These are phyloP conservation scores for Setipinna tenuifilis DNA, from an alignment of 2,797 vertebrate species.

Conservation along the genomic window DNA sequence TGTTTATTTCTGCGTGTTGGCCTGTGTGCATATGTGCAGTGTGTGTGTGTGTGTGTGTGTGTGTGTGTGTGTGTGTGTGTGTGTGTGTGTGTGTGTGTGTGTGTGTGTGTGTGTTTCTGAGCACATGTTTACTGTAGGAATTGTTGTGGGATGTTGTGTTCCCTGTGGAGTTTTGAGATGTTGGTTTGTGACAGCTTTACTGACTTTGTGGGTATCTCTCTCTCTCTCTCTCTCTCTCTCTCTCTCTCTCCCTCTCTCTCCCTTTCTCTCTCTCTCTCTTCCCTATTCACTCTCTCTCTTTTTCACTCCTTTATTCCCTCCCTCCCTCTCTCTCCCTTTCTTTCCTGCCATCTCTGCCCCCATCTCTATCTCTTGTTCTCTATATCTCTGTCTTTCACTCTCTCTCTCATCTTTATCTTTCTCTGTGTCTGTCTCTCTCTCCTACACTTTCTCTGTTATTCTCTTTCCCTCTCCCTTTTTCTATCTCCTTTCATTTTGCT, in stretches of 20 bases:
- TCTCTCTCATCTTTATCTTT: not conserved
- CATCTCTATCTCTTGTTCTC: too few relatives aligned
- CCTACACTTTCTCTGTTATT: not conserved
- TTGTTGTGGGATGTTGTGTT: not conserved
- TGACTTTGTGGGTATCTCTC: not conserved
- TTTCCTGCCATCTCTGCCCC: not conserved
- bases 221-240: not conserved
- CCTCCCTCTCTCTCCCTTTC: not conserved
- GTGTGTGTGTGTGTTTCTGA: not conserved
- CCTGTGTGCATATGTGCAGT: too few relatives aligned
- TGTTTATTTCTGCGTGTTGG: too few relatives aligned
- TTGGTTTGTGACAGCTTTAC: not conserved
- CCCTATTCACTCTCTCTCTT: not conserved
- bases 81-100: too few relatives aligned
- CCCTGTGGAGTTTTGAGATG: not conserved
- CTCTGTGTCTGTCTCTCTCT: not conserved
- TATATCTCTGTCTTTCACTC: not conserved
- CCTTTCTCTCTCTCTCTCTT: not conserved
- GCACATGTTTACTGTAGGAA: not conserved
- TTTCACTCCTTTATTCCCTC: not conserved
- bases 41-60: too few relatives aligned
- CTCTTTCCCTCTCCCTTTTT: too few relatives aligned
- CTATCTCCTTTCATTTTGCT: slow-evolving; percentile 30
- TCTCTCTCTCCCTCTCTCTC: not conserved
- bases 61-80: too few relatives aligned